Conservation (phyloP, 1,140 invertebrate genomes). For the Drosophila albomicans region DNA sequence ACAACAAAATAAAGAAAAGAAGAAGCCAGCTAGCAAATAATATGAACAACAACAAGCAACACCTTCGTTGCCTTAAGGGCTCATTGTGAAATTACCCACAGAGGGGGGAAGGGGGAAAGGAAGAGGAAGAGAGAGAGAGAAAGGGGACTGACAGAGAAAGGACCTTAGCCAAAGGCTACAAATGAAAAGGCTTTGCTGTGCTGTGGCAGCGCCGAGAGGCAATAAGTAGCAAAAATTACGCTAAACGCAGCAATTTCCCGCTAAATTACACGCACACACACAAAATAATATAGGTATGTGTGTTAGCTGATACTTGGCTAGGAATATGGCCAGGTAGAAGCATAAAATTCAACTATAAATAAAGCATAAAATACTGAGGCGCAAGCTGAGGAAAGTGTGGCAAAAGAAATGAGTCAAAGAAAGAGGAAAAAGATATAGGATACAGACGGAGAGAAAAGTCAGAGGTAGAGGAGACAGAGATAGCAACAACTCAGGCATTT, state of each 20-base stretch:
- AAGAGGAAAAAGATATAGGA: not conserved
- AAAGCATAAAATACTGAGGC: conserved; percentile 47
- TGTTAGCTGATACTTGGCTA: conserved; percentile 25
- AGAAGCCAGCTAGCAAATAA: conserved; percentile 33
- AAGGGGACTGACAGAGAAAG: conserved; percentile 41
- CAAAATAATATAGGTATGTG: not conserved
- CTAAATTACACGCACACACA: conserved; percentile 67
- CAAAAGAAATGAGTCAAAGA: not conserved
- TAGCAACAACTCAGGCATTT: conserved; percentile 25
- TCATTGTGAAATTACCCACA: conserved; percentile 76
- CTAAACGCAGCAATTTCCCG: conserved; percentile 81
- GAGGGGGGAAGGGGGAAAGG: not conserved
- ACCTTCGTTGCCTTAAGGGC: conserved; percentile 57
- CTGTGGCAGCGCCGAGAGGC: conserved; percentile 56
- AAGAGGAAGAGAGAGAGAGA: not conserved
- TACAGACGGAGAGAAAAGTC: not conserved
- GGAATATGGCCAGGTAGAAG: conserved; percentile 39
- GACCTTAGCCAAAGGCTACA: conserved; percentile 53
- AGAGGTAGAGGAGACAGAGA: not conserved
- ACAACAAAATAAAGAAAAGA: conserved; percentile 57
- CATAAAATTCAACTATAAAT: conserved; percentile 67
- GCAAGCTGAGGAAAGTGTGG: not conserved
- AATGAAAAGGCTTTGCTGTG: conserved; percentile 42
- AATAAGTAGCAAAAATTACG: conserved; percentile 83
- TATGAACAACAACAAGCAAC: conserved; percentile 20